Conservation (phyloP, 2,113 vertebrate species). For the Chiloscyllium plagiosum region DNA sequence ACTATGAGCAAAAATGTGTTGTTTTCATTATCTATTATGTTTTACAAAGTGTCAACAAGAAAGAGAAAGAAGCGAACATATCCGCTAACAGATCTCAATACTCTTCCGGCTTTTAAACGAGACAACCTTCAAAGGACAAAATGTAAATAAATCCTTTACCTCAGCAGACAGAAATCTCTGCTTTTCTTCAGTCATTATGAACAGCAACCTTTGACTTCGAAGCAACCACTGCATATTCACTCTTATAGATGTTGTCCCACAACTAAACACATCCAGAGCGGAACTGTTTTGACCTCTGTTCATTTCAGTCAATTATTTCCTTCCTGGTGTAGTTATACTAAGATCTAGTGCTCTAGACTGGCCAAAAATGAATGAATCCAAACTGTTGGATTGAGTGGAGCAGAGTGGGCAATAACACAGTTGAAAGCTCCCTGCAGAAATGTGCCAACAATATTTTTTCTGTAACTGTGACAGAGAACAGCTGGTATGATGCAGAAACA, state of each 20-base stretch:
- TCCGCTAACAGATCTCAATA: not conserved
- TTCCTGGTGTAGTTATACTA: not conserved
- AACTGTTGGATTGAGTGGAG: not conserved
- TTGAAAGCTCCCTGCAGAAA: not conserved
- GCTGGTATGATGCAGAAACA: not conserved
- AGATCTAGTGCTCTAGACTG: not conserved
- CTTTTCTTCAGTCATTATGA: not conserved
- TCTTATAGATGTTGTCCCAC: not conserved
- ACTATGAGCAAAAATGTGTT: not conserved
- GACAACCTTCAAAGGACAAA: not conserved
- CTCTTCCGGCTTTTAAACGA: not conserved
- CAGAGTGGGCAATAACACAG: not conserved
- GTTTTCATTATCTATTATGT: too few species aligned
- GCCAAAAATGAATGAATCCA: not conserved
- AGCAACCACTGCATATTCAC: not conserved
- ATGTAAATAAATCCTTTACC: not conserved
- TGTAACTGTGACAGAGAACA: not conserved
- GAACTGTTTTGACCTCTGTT: constrained; percentile 5
- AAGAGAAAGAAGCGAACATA: not conserved
- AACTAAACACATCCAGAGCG: not conserved
- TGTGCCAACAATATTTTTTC: not conserved
- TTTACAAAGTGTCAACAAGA: not conserved
- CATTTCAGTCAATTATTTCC: constrained; percentile 13
- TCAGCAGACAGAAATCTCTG: not conserved
- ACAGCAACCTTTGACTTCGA: not conserved